These are phyloP conservation scores for Cinara cedri DNA, from an alignment of 2,888 invertebrate species.

Conservation along the genomic window DNA sequence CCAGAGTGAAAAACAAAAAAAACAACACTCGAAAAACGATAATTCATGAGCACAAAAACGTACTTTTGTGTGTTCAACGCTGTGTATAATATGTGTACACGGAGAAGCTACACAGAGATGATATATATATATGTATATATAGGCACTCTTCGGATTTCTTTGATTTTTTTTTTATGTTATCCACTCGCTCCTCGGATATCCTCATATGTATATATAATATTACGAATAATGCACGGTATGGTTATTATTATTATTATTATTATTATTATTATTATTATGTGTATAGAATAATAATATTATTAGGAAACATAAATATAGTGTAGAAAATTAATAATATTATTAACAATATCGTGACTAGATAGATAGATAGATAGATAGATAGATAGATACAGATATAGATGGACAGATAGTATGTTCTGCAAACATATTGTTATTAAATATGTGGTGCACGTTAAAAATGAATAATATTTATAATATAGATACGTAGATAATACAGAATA, in stretches of 20 bases:
- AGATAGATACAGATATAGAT: too few species aligned
- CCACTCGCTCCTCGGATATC: constrained; percentile 55
- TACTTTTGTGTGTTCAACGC: constrained; percentile 48
- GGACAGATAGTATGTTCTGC: not conserved
- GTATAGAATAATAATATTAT: not conserved
- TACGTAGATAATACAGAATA: not conserved
- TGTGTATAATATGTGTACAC: not conserved
- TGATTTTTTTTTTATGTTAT: constrained; percentile 16
- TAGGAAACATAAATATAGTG: constrained; percentile 26
- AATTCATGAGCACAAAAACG: constrained; percentile 21
- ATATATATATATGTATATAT: not conserved
- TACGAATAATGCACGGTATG: not conserved
- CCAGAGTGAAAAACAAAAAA: too few species aligned
- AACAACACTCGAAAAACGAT: too few species aligned
- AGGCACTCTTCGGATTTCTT: constrained; percentile 31
- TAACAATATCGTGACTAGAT: not conserved
- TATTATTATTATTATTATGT: not conserved
- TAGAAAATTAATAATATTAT: constrained; percentile 10
- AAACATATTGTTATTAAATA: not conserved
- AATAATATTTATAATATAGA: too few species aligned
- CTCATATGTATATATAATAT: constrained; percentile 31
- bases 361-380: too few species aligned
- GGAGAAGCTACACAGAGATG: constrained; percentile 12
- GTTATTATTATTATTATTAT: too few species aligned
- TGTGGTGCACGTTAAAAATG: not conserved